Base-by-base conservation (phyloP, 2,888 invertebrate genomes). In the Drosophila emarginata region DNA sequence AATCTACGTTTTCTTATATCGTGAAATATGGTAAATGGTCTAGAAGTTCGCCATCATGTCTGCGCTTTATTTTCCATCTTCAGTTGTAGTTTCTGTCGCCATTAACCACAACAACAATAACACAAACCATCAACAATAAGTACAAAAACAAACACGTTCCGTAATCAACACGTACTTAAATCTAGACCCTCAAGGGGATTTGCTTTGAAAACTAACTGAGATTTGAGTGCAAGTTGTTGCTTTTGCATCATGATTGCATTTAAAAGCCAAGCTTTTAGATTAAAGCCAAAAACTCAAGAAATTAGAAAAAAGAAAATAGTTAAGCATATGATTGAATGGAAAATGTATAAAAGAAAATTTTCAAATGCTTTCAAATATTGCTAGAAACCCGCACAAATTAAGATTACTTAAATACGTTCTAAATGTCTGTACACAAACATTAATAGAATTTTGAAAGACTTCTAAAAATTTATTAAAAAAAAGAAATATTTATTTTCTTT, bases 11-110 rank as follows among this genome's bases (percentile, higher is more conserved):
- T 70, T 77, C 83, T 79, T 74, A 77, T 74, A 77, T 82, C 79
- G 87, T 74, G 85, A 89, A 78, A 81, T 80, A 82, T 88, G 85
- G 87, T 88, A 82, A 82, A 82, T 82, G 81, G 89, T 80, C 66
- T 84, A 88, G 89, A 82, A 88, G 87, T 76, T 76, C 66, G 80
- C 72, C 67, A 64, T 40, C 53, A 26, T 45, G 40, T 36, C 23
- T 12, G 26, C 59, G 14, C 53, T n/a, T 15, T 53, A 52, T 62
- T 45, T 23, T 23, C 23, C 28, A 50, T 50, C 18, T 54, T n/a
- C 45, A 36, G 28, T 58, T 54, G 45, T 45, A 45, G 45, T 45
- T 67, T 69, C 68, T 66, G 54, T 65, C 72, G 80, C 88, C 84
- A 81, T 81, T 81, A 88, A 83, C 87, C 72, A 64, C 85, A 79